These are phyloP conservation scores for Campoletis sonorensis DNA, from an alignment of 1,140 invertebrate genomes.

Conservation along the genomic window DNA sequence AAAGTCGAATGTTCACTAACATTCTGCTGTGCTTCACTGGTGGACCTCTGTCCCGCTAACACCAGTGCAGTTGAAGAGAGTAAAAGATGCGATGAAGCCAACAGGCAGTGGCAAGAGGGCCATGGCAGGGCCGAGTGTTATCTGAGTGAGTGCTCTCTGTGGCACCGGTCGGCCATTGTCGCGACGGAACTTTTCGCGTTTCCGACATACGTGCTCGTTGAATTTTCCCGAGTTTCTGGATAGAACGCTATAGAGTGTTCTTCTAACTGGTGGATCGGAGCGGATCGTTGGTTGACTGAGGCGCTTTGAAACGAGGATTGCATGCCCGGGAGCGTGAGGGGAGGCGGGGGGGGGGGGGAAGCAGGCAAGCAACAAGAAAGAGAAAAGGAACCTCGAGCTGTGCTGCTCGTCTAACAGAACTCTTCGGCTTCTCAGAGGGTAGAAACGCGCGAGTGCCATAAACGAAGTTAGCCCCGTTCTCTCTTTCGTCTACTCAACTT, in stretches of 20 bases:
- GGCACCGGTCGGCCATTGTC: conserved; percentile 40
- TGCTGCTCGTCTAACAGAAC: neutral
- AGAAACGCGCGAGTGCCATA: conserved; percentile 41
- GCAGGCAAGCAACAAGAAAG: conserved; percentile 6
- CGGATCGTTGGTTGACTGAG: conserved; percentile 29
- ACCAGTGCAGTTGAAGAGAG: neutral
- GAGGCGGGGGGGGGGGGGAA: neutral
- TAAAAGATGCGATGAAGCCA: neutral
- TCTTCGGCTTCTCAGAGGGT: conserved; percentile 29
- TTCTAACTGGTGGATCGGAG: conserved; percentile 7
- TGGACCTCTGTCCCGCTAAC: neutral
- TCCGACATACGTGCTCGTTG: conserved; percentile 46
- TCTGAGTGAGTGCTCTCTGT: conserved; percentile 3
- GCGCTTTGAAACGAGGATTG: conserved; percentile 18
- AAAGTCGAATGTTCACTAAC: neutral
- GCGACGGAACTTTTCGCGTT: conserved; percentile 51
- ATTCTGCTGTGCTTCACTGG: neutral
- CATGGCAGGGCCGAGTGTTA: conserved; percentile 16
- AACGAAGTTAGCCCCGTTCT: conserved; percentile 55
- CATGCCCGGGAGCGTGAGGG: conserved; percentile 28
- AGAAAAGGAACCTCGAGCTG: conserved; percentile 47
- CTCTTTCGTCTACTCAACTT: conserved; percentile 27
- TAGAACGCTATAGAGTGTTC: neutral
- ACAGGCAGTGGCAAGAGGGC: neutral
- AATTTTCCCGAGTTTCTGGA: conserved; percentile 46